phyloP scores from a whole-genome alignment of 1,140 invertebrate genomes.

The Spodoptera frugiperda region DNA sequence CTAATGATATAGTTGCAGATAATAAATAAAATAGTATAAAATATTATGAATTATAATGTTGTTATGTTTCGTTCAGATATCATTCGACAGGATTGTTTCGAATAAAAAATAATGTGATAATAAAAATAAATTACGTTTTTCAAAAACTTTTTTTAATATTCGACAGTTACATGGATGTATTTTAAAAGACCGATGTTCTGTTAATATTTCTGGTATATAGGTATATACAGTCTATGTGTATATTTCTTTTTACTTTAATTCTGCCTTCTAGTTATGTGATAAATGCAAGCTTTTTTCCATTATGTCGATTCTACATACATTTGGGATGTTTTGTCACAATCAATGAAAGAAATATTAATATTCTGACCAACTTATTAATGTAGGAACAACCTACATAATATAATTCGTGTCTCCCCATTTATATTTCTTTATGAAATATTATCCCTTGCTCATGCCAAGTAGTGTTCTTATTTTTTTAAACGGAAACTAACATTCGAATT shows the following conservation, averaged over 20 bases:
- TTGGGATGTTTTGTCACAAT: too few relatives aligned
- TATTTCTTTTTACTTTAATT: not conserved
- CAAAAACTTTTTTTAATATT: constrained; percentile 31
- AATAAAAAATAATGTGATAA: constrained; percentile 48
- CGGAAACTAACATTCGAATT: not conserved
- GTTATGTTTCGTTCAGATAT: constrained; percentile 46
- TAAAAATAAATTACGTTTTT: constrained; percentile 45
- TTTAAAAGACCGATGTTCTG: constrained; percentile 22
- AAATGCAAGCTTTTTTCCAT: too few relatives aligned
- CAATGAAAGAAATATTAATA: too few relatives aligned
- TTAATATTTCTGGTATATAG: constrained; percentile 5
- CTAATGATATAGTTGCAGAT: constrained; percentile 17
- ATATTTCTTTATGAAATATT: constrained; percentile 12
- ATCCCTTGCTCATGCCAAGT: not conserved
- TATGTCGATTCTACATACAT: too few relatives aligned
- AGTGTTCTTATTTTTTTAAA: not conserved
- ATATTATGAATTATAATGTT: constrained; percentile 52
- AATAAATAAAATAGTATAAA: constrained; percentile 38
- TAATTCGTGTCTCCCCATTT: not conserved
- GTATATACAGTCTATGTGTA: constrained; percentile 34
- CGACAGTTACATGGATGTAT: constrained; percentile 27
- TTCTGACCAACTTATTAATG: too few relatives aligned
- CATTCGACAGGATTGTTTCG: constrained; percentile 44
- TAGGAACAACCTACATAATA: too few relatives aligned
- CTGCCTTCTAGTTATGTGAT: too few relatives aligned